phyloP scores from a whole-genome alignment of 2,888 invertebrate species.

The Agriopis aurantiaria region DNA sequence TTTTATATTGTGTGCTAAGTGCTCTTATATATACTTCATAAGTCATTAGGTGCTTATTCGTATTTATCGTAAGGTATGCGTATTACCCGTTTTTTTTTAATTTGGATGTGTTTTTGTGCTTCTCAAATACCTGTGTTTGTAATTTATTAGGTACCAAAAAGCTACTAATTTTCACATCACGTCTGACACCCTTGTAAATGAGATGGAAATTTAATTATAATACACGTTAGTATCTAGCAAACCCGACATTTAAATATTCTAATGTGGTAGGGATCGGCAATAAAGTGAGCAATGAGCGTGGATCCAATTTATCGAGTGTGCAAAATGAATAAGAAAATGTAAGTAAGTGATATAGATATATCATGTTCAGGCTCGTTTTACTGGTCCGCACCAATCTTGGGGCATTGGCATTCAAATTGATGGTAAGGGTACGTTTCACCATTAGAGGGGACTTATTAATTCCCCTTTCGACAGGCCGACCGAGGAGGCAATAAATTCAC shows the following conservation, averaged over 20 bases:
- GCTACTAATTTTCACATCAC: not conserved
- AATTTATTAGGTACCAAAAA: not conserved
- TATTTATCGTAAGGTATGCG: not conserved
- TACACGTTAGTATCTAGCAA: slow-evolving; percentile 43
- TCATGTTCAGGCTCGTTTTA: slow-evolving; percentile 77
- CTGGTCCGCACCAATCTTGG: slow-evolving; percentile 79
- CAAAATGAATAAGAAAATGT: slow-evolving; percentile 76
- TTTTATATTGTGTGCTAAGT: not conserved
- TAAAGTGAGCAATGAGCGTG: slow-evolving; percentile 66
- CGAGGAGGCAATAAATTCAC: slow-evolving; percentile 85
- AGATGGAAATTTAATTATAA: slow-evolving; percentile 41
- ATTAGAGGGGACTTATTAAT: slow-evolving; percentile 86
- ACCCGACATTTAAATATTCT: slow-evolving; percentile 49
- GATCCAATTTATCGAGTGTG: slow-evolving; percentile 72
- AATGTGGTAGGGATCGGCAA: slow-evolving; percentile 55
- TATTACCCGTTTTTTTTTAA: not conserved
- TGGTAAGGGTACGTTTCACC: slow-evolving; percentile 86
- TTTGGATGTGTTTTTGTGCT: not conserved
- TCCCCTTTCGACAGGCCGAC: slow-evolving; percentile 86
- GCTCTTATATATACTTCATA: not conserved
- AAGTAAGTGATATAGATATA: slow-evolving; percentile 74
- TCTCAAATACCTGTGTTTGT: not conserved
- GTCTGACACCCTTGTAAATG: slow-evolving; percentile 21
- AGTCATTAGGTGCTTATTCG: not conserved
- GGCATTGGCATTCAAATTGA: slow-evolving; percentile 86